Evolutionary conservation across 2,888 invertebrate genomes (phyloP), one percentile per base, ranked within the genome.

Genomic region (Napeogenes sylphis): DNA sequence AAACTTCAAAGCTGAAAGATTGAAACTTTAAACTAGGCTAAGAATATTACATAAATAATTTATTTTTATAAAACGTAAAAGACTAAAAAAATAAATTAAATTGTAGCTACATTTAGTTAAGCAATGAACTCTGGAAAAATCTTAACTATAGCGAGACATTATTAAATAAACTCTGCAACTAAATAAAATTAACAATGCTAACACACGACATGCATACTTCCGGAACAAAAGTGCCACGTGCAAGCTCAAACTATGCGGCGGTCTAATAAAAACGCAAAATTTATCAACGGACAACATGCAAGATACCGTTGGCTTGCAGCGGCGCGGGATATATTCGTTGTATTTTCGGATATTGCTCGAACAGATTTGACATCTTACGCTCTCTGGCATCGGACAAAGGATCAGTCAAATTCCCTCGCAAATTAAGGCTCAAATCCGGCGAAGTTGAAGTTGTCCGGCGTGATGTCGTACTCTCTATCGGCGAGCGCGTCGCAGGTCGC

Each of bases 241-340:
- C 85, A 79, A 79, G 77, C 78, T 76, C 73, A 79, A 76, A 81
- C 76, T 78, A 82, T 75, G 78, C 76, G 77, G 68, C 67, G 64
- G 63, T 73, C 78, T 81, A 83, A 83, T 73, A 78, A 81, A 81
- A 83, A 69, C 72, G 75, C 77, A 75, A 77, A 79, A 83, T 78
- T 76, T 77, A 75, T 74, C 75, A 73, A 73, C 77, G 75, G 76
- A 78, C 76, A 80, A 76, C 88, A 87, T 85, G 84, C 83, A 77
- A 72, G 66, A 84, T 91, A 75, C 90, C 91, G 80, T 88, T 84
- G 72, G 90, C 83, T 76, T 86, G 87, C 55, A 90, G 90, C 64
- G 90, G 90, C 75, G 94, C 93, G 3, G 95, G 96, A 81, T 95
- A 95, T 71, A 95, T 94, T 74, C 94, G 93, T 80, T 95, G 94